Conservation (phyloP, 2,888 invertebrate genomes). For the Erebia epiphron region DNA sequence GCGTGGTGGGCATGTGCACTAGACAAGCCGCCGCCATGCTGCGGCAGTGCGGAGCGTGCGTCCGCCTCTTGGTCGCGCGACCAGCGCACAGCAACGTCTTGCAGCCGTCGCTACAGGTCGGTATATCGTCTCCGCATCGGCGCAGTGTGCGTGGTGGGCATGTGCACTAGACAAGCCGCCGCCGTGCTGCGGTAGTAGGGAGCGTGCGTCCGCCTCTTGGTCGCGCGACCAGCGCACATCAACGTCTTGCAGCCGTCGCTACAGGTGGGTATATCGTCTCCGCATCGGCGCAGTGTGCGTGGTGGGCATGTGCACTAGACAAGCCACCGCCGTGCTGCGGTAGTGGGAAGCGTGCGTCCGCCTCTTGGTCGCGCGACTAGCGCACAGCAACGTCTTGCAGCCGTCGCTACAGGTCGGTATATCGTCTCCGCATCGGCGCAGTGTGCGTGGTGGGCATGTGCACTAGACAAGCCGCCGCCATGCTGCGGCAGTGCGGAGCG, state of each 20-base stretch:
- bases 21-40: constrained; percentile 90
- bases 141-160: constrained; percentile 94
- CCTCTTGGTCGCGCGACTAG: constrained; percentile 77
- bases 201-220: constrained; percentile 97
- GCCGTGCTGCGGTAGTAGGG: constrained; percentile 93
- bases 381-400: constrained; percentile 60
- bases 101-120: constrained; percentile 57
- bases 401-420: constrained; percentile 29
- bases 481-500: constrained; percentile 92
- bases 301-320: constrained; percentile 93
- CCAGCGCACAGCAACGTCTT: constrained; percentile 81
- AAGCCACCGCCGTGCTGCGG: constrained; percentile 90
- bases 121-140: constrained; percentile 96
- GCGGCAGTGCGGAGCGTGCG: constrained; percentile 96
- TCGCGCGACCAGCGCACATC: constrained; percentile 88
- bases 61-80: constrained; percentile 93
- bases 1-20: constrained; percentile 92
- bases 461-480: too few species aligned
- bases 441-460: constrained; percentile 82
- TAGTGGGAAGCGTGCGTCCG: constrained; percentile 86
- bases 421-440: not conserved
- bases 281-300: constrained; percentile 83
- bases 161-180: constrained; percentile 89
- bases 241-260: constrained; percentile 37
- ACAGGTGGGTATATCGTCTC: constrained; percentile 74